Evolutionary conservation across 2,113 vertebrate genomes (phyloP), one percentile per base, ranked within the genome.

Genomic region (Diadophis punctatus): DNA sequence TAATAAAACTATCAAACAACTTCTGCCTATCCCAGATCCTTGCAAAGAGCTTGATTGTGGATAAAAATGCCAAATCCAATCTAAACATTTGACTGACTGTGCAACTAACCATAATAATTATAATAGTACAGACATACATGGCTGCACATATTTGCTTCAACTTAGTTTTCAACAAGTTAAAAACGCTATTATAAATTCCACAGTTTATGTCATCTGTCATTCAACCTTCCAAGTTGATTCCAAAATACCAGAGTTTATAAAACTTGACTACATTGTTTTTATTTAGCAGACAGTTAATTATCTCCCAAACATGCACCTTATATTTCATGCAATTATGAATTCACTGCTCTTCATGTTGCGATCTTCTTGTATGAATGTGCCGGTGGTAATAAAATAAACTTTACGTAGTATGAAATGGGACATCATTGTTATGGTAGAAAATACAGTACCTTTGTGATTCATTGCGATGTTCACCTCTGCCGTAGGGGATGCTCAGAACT

Each of bases 401-500:
- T 3, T 0, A 0, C 51, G 34, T 34, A 87, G 30, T 20, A 34
- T 53, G 74, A 43, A 80, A 93, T 68, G 9, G 22, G 0, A 34
- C n/a, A 0, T 55, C 1, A 3, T 63, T 91, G 16, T 89, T 49
- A 8, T 25, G 34, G 3, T 14, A 52, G 86, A 89, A 91, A 84
- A 18, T 85, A n/a, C n/a, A n/a, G n/a, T n/a, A 90, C 87, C n/a
- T 56, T 7, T 91, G 80, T 86, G 14, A 0, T 27, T 95, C 55
- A 95, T 95, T 14, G 56, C 46, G 0, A 0, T 58, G 93, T 93
- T 93, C 58, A 48, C 96, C 23, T 96, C 9, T 95, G 87, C 90
- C 20, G 0, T 96, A 99, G 99, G 97, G 99, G 99, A 90, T 99
- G 98, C 95, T 99, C 99, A 3, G 99, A 99, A 97, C 98, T 99